A percentile compares a stretch with the other conserved stretches of the same genome.
phyloP scores from a whole-genome alignment of 2,797 vertebrate genomes.

The Phataginus tetradactyla region DNA sequence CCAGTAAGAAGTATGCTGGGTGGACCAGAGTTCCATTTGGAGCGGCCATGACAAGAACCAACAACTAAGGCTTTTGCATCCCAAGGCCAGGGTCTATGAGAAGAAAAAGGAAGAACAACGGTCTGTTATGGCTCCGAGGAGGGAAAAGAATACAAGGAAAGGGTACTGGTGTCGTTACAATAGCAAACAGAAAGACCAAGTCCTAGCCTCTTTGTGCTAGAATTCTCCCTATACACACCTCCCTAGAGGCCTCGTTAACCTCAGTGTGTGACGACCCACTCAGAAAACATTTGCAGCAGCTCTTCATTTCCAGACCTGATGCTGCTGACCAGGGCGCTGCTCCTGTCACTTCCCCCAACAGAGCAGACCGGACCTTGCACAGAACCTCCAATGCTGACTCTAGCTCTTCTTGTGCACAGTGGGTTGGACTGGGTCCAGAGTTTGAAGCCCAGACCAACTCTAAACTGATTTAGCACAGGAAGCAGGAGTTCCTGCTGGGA shows the following conservation, averaged over 20 bases:
- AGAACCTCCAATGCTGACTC: background rate
- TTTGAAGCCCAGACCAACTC: background rate
- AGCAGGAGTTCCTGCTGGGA: background rate
- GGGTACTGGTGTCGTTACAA: background rate
- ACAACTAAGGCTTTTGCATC: constrained; percentile 18
- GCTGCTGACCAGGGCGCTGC: background rate
- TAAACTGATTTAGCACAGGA: background rate
- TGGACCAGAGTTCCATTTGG: constrained; percentile 70
- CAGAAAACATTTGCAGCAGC: background rate
- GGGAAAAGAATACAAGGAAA: background rate
- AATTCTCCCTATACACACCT: background rate
- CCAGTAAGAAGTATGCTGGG: constrained; percentile 74
- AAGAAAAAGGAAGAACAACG: background rate
- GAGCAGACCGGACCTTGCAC: background rate
- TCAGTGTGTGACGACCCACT: background rate
- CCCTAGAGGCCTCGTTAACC: background rate
- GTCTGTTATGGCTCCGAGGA: background rate
- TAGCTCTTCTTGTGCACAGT: background rate
- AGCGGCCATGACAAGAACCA: background rate
- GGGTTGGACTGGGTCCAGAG: background rate
- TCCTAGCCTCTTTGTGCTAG: background rate
- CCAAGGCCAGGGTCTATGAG: constrained; percentile 32
- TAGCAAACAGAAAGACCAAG: background rate
- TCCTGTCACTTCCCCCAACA: background rate
- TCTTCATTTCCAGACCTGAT: background rate